Percentiles rank a stretch among this genome's conserved stretches.
Conservation (phyloP, 2,888 invertebrate genomes). For the Andricus quercusramuli region DNA sequence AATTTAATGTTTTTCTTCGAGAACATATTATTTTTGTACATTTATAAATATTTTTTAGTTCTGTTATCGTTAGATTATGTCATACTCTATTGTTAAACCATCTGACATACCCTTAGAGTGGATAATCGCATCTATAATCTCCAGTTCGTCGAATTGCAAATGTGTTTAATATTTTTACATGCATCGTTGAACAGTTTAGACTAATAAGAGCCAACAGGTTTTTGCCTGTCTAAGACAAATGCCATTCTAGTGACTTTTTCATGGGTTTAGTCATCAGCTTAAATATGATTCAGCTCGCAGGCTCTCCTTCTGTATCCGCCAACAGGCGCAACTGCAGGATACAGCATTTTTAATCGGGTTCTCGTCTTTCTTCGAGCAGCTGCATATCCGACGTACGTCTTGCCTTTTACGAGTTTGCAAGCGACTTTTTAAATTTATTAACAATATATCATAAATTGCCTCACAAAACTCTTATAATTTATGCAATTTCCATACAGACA, state of each 20-base stretch:
- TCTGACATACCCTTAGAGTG: not conserved
- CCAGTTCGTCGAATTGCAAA: slow-evolving; percentile 15
- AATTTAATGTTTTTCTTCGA: no score
- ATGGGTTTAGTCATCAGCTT: slow-evolving; percentile 30
- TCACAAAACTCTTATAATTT: not conserved
- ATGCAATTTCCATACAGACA: not conserved
- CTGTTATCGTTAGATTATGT: not conserved
- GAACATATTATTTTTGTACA: no score
- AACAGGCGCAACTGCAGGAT: slow-evolving; percentile 39
- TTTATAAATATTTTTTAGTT: not conserved
- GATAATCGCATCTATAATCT: not conserved
- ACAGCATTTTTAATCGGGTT: slow-evolving; percentile 37
- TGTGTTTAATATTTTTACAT: slow-evolving; percentile 13
- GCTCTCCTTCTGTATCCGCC: slow-evolving; percentile 36
- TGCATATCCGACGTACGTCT: slow-evolving; percentile 13
- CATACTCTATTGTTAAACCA: not conserved
- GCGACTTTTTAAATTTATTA: slow-evolving; percentile 8
- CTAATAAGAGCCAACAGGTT: not conserved
- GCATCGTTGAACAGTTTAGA: not conserved
- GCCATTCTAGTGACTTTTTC: slow-evolving; percentile 31
- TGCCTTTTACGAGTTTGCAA: not conserved
- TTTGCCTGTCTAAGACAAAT: slow-evolving; percentile 21
- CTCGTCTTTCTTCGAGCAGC: slow-evolving; percentile 37
- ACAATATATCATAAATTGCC: not conserved
- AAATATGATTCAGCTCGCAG: slow-evolving; percentile 31